Evolutionary conservation across 2,113 vertebrate species (phyloP).

Genomic region (Sinocyclocheilus rhinocerous): DNA sequence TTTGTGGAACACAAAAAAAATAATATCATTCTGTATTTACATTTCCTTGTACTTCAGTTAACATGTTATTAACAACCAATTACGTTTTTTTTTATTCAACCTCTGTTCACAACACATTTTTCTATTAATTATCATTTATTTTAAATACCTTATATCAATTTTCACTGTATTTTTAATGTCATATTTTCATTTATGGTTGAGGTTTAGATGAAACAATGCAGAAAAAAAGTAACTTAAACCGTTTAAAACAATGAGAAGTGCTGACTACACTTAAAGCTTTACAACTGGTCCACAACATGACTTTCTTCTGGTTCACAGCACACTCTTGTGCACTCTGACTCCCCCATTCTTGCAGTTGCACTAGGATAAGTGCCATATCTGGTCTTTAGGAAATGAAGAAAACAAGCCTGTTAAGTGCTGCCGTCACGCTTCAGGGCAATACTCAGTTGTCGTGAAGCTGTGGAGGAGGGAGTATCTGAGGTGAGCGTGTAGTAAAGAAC

Average conservation of each 20-base stretch:
- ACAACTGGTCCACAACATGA: slow-evolving; percentile 10
- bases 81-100: no score
- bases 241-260: not conserved
- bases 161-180: not conserved
- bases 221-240: not conserved
- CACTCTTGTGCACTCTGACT: slow-evolving; percentile 9
- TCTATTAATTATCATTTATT: not conserved
- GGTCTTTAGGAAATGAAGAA: slow-evolving; percentile 27
- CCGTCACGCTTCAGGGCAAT: slow-evolving; percentile 20
- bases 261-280: slow-evolving; percentile 24
- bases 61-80: no score
- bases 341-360: slow-evolving; percentile 4
- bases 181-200: not conserved
- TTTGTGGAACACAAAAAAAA: no score
- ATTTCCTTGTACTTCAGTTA: no score
- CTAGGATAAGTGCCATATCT: slow-evolving; percentile 44
- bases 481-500: slow-evolving; percentile 12
- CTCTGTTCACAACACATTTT: no score
- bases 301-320: slow-evolving; percentile 20
- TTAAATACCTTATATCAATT: not conserved
- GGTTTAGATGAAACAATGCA: not conserved
- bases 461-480: slow-evolving; percentile 14
- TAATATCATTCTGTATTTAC: no score
- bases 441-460: slow-evolving; percentile 27
- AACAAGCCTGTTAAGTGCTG: slow-evolving; percentile 46